Conservation (phyloP, 2,113 vertebrate genomes). For the Melanotaenia duboulayi region DNA sequence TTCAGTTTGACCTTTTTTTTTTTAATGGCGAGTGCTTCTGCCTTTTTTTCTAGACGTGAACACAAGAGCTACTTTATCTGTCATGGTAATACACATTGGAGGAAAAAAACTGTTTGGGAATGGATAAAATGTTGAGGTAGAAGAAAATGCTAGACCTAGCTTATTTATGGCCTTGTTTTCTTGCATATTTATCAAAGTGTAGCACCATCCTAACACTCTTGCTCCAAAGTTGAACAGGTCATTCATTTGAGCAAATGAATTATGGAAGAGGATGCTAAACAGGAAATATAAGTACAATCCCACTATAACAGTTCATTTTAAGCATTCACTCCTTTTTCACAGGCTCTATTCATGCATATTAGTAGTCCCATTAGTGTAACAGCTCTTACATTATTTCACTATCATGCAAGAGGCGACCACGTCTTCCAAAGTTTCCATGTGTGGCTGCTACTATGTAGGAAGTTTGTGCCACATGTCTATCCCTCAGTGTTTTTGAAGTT, state of each 20-base stretch:
- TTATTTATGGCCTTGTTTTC: constrained; percentile 68
- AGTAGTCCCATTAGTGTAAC: constrained; percentile 17
- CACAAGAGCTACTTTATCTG: constrained; percentile 17
- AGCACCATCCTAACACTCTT: constrained; percentile 34
- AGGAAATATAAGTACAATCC: constrained; percentile 53
- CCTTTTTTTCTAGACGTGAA: not conserved
- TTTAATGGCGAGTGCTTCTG: not conserved
- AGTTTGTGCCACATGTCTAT: constrained; percentile 41
- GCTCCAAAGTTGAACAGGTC: constrained; percentile 58
- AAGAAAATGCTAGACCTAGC: constrained; percentile 59
- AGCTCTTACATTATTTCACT: constrained; percentile 18
- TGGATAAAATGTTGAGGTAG: constrained; percentile 13
- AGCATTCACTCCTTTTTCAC: constrained; percentile 1
- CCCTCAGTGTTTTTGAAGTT: constrained; percentile 53
- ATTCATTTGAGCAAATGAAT: constrained; percentile 72
- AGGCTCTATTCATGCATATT: constrained; percentile 8
- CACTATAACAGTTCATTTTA: constrained; percentile 32
- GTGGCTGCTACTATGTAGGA: constrained; percentile 34
- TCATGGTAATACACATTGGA: constrained; percentile 5
- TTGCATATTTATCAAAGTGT: constrained; percentile 73
- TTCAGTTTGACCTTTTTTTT: not conserved
- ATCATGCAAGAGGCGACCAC: constrained; percentile 24
- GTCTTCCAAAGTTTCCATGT: constrained; percentile 50
- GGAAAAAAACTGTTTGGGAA: constrained; percentile 27
- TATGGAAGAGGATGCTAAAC: constrained; percentile 67